Percentiles rank a stretch among this genome's conserved stretches.
These are phyloP conservation scores for Vulpes lagopus DNA, from an alignment of 2,113 vertebrate species.

Conservation along the genomic window DNA sequence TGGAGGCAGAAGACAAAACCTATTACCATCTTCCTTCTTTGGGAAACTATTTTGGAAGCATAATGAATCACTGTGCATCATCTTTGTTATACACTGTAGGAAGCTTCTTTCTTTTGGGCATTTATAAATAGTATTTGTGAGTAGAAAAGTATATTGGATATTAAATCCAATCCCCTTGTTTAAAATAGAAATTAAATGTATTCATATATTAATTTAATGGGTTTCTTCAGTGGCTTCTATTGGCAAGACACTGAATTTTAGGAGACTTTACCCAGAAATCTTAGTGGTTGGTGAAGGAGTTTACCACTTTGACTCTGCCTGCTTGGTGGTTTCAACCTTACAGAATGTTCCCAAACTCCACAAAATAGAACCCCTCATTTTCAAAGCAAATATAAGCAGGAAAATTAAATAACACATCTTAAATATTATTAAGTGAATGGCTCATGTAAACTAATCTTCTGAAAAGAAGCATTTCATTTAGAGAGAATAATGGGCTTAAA, in stretches of 20 bases:
- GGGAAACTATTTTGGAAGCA: not conserved
- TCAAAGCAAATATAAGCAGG: not conserved
- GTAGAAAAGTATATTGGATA: not conserved
- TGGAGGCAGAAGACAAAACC: not conserved
- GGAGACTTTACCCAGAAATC: not conserved
- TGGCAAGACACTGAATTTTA: not conserved
- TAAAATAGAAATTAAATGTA: conserved; percentile 20
- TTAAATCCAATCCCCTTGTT: not conserved
- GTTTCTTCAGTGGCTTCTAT: conserved; percentile 28
- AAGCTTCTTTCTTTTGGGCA: not conserved
- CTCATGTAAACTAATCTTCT: conserved; percentile 39
- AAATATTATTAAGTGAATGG: conserved; percentile 46
- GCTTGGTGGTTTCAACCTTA: conserved; percentile 35
- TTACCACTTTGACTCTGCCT: conserved; percentile 14
- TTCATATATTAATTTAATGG: conserved; percentile 17
- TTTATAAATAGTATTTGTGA: not conserved
- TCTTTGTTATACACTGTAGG: not conserved
- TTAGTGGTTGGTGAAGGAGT: conserved; percentile 1
- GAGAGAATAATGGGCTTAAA: conserved; percentile 29
- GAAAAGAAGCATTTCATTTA: conserved; percentile 34
- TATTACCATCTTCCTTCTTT: not conserved
- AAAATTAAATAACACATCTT: conserved; percentile 39
- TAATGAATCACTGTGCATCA: not conserved
- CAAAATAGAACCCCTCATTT: conserved; percentile 7
- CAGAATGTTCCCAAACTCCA: not conserved